Evolutionary conservation across 2,797 vertebrate species (phyloP).

Genomic region (Cygnus olor): DNA sequence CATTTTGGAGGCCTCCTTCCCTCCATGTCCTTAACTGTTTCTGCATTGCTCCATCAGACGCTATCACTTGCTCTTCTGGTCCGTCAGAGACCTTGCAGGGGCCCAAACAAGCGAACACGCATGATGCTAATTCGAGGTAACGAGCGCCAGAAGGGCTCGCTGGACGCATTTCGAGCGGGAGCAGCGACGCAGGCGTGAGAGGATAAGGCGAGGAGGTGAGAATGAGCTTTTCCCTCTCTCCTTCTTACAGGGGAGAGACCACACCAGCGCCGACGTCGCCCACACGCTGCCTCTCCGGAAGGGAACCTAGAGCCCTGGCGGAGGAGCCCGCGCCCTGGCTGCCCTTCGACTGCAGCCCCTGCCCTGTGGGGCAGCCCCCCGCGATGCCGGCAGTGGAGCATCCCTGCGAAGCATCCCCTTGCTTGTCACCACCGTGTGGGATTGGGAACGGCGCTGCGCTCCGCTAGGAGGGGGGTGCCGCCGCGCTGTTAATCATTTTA

Average conservation of each 20-base stretch:
- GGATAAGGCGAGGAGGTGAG: not conserved
- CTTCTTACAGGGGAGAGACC: slow-evolving; percentile 88
- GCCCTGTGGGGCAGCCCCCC: slow-evolving; percentile 56
- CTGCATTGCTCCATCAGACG: not conserved
- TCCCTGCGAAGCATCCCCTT: slow-evolving; percentile 49
- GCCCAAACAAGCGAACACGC: not conserved
- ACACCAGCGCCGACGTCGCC: slow-evolving; percentile 81
- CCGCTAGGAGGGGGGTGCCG: slow-evolving; percentile 26
- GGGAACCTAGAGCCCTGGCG: slow-evolving; percentile 86
- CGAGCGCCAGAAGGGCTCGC: not conserved
- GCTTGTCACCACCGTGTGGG: slow-evolving; percentile 41
- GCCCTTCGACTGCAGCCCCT: not conserved
- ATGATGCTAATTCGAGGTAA: not conserved
- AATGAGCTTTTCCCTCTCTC: slow-evolving; percentile 35
- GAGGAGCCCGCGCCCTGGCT: slow-evolving; percentile 24
- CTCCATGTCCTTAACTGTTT: not conserved
- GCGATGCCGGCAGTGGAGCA: slow-evolving; percentile 51
- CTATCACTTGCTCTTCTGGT: not conserved
- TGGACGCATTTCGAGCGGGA: not conserved
- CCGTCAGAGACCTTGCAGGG: not conserved
- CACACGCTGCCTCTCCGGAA: slow-evolving; percentile 91
- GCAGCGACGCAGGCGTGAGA: not conserved
- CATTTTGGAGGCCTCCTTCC: not conserved
- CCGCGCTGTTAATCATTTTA: slow-evolving; percentile 36
- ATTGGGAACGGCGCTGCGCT: not conserved